These are phyloP conservation scores for Agriotes lineatus DNA, from an alignment of 2,888 invertebrate genomes.

Conservation along the genomic window DNA sequence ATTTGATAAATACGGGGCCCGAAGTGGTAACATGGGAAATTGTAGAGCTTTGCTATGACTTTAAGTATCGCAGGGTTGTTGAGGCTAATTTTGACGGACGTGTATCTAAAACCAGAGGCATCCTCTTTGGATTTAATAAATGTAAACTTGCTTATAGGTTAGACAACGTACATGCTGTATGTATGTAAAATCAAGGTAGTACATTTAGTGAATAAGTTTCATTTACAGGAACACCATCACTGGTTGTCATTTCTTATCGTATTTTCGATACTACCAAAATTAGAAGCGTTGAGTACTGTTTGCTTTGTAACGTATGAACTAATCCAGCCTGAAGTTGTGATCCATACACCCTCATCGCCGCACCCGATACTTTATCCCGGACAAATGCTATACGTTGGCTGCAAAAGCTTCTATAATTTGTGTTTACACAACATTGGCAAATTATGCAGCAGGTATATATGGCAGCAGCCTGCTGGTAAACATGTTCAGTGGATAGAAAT, in stretches of 20 bases:
- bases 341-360: constrained; percentile 53
- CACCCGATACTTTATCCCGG: constrained; percentile 57
- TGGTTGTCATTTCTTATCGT: constrained; percentile 48
- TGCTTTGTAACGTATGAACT: constrained; percentile 58
- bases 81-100: neutral
- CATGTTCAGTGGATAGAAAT: constrained; percentile 57
- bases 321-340: constrained; percentile 51
- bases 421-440: constrained; percentile 57
- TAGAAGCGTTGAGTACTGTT: constrained; percentile 39
- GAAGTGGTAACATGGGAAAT: constrained; percentile 55
- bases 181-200: neutral
- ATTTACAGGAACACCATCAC: constrained; percentile 27
- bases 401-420: constrained; percentile 53
- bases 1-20: constrained; percentile 50
- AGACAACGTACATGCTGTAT: neutral
- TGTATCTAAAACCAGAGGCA: constrained; percentile 18
- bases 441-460: constrained; percentile 39
- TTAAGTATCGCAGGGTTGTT: constrained; percentile 5
- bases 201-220: neutral
- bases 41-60: constrained; percentile 54
- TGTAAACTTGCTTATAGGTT: constrained; percentile 7
- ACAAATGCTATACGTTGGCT: constrained; percentile 57
- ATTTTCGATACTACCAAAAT: constrained; percentile 29
- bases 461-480: constrained; percentile 53
- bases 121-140: neutral